Percentiles rank a stretch among this genome's conserved stretches.
These are phyloP conservation scores for Drosophila nr. perissopoda DNA, from an alignment of 2,888 invertebrate genomes.

Conservation along the genomic window DNA sequence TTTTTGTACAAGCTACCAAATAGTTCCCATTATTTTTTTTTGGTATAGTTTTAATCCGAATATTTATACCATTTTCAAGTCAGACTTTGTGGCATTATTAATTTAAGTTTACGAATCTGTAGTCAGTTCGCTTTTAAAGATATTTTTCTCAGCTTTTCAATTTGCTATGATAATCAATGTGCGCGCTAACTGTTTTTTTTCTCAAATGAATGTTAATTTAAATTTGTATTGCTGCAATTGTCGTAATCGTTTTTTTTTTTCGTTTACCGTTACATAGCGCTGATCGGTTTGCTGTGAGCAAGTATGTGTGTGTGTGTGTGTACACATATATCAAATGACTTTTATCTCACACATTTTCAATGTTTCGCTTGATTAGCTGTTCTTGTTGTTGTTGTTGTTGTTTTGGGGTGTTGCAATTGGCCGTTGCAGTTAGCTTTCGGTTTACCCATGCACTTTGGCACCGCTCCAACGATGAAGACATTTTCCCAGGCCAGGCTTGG, in stretches of 20 bases:
- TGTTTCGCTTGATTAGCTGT: conserved; percentile 50
- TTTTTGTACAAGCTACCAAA: background rate
- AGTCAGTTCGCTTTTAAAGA: background rate
- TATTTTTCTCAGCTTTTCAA: background rate
- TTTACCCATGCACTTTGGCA: conserved; percentile 59
- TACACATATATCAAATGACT: conserved; percentile 32
- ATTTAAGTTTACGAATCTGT: background rate
- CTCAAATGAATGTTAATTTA: conserved; percentile 24
- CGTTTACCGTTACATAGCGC: conserved; percentile 39
- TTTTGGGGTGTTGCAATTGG: conserved; percentile 50
- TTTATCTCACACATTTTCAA: conserved; percentile 56
- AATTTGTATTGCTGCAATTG: conserved; percentile 51
- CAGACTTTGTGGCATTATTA: background rate
- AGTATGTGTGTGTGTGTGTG: background rate
- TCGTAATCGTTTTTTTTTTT: conserved; percentile 35
- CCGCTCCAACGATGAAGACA: conserved; percentile 56
- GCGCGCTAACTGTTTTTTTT: conserved; percentile 1
- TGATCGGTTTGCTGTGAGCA: background rate
- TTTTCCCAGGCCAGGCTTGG: conserved; percentile 59
- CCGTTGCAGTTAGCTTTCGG: conserved; percentile 37
- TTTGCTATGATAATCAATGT: conserved; percentile 17
- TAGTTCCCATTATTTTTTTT: background rate
- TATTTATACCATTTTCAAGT: background rate
- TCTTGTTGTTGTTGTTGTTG: conserved; percentile 13
- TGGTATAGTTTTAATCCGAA: background rate